phyloP scores from a whole-genome alignment of 2,888 invertebrate genomes.

The Drosophila meridiana region DNA sequence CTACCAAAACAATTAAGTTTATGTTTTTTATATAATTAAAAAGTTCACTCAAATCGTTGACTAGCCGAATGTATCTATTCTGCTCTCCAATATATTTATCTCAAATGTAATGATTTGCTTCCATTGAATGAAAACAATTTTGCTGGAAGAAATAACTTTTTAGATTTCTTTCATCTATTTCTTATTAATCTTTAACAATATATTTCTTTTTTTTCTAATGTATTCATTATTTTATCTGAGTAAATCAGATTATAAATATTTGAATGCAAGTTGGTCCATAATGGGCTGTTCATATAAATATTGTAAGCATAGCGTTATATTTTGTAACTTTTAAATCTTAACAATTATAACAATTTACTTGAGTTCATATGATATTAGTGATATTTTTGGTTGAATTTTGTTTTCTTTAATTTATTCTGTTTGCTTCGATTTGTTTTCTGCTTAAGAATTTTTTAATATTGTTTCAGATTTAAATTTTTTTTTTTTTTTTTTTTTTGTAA shows the following conservation, averaged over 20 bases:
- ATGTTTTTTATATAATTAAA: neutral
- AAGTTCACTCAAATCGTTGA: slow-evolving; percentile 4
- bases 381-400: slow-evolving; percentile 84
- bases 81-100: neutral
- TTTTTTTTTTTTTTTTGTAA: slow-evolving; percentile 47
- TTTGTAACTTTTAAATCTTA: slow-evolving; percentile 45
- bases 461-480: slow-evolving; percentile 12
- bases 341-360: slow-evolving; percentile 60
- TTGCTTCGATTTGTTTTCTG: slow-evolving; percentile 7
- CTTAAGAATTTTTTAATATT: neutral
- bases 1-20: neutral
- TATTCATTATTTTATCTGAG: neutral
- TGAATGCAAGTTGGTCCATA: slow-evolving; percentile 1
- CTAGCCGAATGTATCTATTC: neutral
- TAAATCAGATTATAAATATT: neutral
- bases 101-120: neutral
- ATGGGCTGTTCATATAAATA: slow-evolving; percentile 25
- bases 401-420: slow-evolving; percentile 7
- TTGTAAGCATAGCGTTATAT: slow-evolving; percentile 7
- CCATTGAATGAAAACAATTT: neutral
- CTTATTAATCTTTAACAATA: neutral
- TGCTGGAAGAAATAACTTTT: neutral
- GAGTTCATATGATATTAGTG: slow-evolving; percentile 84
- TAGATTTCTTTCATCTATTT: neutral
- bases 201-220: neutral